Evolutionary conservation across 1,140 invertebrate genomes (phyloP).

Genomic region (Drosophila ananassae): DNA sequence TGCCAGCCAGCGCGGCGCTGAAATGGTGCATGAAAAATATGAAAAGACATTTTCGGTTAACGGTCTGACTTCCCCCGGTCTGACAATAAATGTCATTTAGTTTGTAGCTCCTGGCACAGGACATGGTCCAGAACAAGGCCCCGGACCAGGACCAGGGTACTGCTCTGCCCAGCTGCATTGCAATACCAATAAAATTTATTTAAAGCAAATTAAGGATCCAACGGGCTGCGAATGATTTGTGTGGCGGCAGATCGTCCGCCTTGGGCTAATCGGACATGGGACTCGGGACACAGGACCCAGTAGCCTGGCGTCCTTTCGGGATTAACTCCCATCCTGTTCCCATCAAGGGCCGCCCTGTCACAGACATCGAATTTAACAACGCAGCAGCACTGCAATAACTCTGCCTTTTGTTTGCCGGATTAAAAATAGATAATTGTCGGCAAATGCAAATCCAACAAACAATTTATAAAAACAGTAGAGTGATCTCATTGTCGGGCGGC

Average conservation of each 20-base stretch:
- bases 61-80: slow-evolving; percentile 12
- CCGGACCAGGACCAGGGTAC: no score
- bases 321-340: slow-evolving; percentile 26
- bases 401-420: slow-evolving; percentile 3
- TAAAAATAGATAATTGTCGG: slow-evolving; percentile 2
- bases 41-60: slow-evolving; percentile 72
- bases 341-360: background rate
- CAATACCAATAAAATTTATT: slow-evolving; percentile 75
- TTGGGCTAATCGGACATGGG: slow-evolving; percentile 27
- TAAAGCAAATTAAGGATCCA: slow-evolving; percentile 70
- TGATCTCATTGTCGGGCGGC: background rate
- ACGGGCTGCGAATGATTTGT: slow-evolving; percentile 66
- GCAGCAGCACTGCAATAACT: background rate
- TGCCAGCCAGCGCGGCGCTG: slow-evolving; percentile 12
- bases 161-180: slow-evolving; percentile 49
- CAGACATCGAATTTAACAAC: no score
- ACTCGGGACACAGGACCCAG: slow-evolving; percentile 2
- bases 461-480: background rate
- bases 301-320: slow-evolving; percentile 7
- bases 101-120: slow-evolving; percentile 11
- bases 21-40: slow-evolving; percentile 80
- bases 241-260: slow-evolving; percentile 22
- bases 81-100: slow-evolving; percentile 81
- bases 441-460: background rate
- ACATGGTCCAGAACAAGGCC: no score